Evolutionary conservation across 2,888 invertebrate species (phyloP).

Genomic region (Brachyopa scutellaris): DNA sequence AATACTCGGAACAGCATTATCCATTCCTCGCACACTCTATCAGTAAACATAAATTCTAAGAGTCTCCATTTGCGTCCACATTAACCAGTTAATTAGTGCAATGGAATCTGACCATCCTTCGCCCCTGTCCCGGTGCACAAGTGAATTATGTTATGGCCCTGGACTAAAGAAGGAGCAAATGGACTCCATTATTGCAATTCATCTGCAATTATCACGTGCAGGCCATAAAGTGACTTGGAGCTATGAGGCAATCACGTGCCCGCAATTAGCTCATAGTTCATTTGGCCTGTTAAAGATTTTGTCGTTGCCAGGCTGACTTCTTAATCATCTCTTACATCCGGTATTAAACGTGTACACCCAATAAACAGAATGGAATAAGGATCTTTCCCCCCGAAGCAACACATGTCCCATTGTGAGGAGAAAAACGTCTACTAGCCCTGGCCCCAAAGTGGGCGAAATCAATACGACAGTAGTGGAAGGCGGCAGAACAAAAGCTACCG

Average conservation of each 20-base stretch:
- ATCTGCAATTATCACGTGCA: conserved; percentile 28
- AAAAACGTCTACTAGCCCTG: too few species aligned
- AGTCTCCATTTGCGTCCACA: conserved; percentile 6
- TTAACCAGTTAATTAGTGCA: conserved; percentile 31
- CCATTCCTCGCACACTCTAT: conserved; percentile 28
- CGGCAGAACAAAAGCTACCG: neutral
- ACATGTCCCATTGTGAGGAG: conserved; percentile 30
- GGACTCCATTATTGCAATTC: too few species aligned
- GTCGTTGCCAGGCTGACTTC: neutral
- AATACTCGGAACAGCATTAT: conserved; percentile 4
- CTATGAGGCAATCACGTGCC: conserved; percentile 28
- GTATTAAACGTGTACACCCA: conserved; percentile 18
- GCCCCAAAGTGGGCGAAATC: neutral
- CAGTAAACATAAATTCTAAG: conserved; percentile 9
- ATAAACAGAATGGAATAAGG: neutral
- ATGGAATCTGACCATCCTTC: neutral
- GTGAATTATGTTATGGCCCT: neutral
- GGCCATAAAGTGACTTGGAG: conserved; percentile 9
- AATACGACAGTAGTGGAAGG: neutral
- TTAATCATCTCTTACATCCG: neutral
- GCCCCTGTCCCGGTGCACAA: neutral
- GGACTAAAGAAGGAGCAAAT: neutral
- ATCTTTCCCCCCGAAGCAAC: conserved; percentile 24
- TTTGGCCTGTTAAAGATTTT: conserved; percentile 9
- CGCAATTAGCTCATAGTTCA: conserved; percentile 37